Evolutionary conservation across 1,140 invertebrate species (phyloP).

Genomic region (Ceratosolen fusciceps): DNA sequence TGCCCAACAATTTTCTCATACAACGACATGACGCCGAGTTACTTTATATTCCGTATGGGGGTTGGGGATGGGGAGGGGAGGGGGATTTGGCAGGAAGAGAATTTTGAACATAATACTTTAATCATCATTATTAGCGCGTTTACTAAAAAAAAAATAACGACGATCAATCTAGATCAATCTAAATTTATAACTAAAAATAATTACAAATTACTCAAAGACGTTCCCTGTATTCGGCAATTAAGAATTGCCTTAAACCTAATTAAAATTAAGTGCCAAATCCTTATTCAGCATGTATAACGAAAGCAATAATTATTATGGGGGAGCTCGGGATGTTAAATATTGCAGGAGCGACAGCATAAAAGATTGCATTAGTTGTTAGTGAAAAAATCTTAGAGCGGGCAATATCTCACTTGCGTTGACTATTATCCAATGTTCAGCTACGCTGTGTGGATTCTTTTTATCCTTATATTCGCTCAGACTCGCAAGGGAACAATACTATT

Average conservation of each 20-base stretch:
- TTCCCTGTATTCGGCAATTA: too few relatives aligned
- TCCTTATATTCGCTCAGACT: conserved; percentile 38
- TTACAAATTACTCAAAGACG: too few relatives aligned
- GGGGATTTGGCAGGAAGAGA: too few relatives aligned
- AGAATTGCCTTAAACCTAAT: not conserved
- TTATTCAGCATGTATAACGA: not conserved
- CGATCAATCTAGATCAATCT: too few relatives aligned
- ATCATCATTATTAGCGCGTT: too few relatives aligned
- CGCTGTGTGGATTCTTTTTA: conserved; percentile 1
- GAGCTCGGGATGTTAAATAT: not conserved
- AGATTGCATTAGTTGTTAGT: not conserved
- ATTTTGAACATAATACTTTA: too few relatives aligned
- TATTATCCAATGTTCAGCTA: not conserved
- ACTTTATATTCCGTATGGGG: too few relatives aligned
- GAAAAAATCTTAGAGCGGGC: not conserved
- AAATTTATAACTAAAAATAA: too few relatives aligned
- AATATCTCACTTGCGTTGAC: conserved; percentile 14
- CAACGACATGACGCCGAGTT: too few relatives aligned
- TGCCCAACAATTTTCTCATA: too few relatives aligned
- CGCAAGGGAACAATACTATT: conserved; percentile 30
- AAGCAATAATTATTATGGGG: not conserved
- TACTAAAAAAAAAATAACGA: too few relatives aligned
- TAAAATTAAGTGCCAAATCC: conserved; percentile 25
- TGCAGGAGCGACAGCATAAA: not conserved
- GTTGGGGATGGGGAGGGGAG: too few relatives aligned